Conservation (phyloP, 2,888 invertebrate genomes). For the Nephrotoma guestfalica region DNA sequence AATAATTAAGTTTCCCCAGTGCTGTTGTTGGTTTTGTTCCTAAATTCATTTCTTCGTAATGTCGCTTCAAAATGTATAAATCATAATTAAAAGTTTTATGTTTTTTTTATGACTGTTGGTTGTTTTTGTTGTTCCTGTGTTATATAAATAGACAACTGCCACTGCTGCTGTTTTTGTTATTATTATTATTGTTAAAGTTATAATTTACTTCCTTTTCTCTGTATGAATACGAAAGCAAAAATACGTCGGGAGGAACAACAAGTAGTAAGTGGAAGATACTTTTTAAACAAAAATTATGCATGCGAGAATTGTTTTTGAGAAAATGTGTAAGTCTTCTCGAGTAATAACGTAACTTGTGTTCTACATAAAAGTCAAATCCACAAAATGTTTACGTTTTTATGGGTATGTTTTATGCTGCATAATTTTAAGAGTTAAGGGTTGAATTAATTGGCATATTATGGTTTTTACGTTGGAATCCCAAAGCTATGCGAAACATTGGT, state of each 20-base stretch:
- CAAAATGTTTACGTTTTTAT: neutral
- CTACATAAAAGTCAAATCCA: neutral
- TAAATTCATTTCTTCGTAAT: neutral
- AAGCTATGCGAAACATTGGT: neutral
- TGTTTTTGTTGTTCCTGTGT: neutral
- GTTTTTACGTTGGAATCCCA: neutral
- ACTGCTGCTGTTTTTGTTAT: neutral
- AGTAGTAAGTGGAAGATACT: neutral
- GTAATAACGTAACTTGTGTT: neutral
- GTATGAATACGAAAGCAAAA: neutral
- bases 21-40: neutral
- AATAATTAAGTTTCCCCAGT: neutral
- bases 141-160: neutral
- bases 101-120: neutral
- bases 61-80: neutral
- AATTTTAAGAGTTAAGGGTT: neutral
- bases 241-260: neutral
- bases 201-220: neutral
- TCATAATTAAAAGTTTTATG: neutral
- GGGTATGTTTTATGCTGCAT: neutral
- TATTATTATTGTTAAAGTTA: neutral
- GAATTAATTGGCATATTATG: neutral
- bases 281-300: neutral
- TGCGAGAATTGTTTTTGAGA: neutral
- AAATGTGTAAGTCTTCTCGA: neutral